phyloP scores from a whole-genome alignment of 2,113 vertebrate genomes.

The Takifugu flavidus region DNA sequence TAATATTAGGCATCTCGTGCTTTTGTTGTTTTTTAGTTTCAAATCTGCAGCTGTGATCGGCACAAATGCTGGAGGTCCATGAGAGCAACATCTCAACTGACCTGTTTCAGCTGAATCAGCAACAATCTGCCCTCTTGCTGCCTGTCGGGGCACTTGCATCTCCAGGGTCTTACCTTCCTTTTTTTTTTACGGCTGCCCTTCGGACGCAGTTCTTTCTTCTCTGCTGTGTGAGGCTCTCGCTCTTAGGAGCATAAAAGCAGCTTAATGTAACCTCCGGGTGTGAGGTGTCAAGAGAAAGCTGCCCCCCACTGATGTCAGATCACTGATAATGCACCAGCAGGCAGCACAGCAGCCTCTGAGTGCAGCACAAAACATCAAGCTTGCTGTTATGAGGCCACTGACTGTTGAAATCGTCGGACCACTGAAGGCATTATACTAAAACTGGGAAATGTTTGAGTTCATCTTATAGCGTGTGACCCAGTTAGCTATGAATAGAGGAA shows the following conservation, averaged over 20 bases:
- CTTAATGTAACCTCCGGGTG: slow-evolving; percentile 63
- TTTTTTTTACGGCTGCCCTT: slow-evolving; percentile 11
- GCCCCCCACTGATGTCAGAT: slow-evolving; percentile 35
- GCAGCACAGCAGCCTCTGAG: slow-evolving; percentile 2
- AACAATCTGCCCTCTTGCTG: slow-evolving; percentile 27
- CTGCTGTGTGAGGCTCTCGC: slow-evolving; percentile 22
- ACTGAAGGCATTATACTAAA: neutral
- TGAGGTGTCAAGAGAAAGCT: slow-evolving; percentile 18
- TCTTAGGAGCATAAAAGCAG: slow-evolving; percentile 52
- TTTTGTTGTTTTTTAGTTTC: no score
- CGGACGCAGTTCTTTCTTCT: slow-evolving; percentile 7
- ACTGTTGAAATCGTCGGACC: neutral
- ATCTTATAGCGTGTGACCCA: neutral
- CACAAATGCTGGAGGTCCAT: slow-evolving; percentile 21
- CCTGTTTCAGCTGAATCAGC: slow-evolving; percentile 51
- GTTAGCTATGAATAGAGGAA: no score
- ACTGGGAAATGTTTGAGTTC: neutral
- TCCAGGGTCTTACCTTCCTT: slow-evolving; percentile 37
- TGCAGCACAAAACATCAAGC: slow-evolving; percentile 8
- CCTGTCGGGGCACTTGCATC: slow-evolving; percentile 18
- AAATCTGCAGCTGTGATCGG: neutral
- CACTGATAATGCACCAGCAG: slow-evolving; percentile 29
- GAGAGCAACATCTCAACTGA: slow-evolving; percentile 37
- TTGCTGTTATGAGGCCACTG: neutral
- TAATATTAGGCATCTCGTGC: slow-evolving; percentile 11